These are phyloP conservation scores for Coregonus clupeaformis DNA, from an alignment of 2,113 vertebrate species.

Conservation along the genomic window DNA sequence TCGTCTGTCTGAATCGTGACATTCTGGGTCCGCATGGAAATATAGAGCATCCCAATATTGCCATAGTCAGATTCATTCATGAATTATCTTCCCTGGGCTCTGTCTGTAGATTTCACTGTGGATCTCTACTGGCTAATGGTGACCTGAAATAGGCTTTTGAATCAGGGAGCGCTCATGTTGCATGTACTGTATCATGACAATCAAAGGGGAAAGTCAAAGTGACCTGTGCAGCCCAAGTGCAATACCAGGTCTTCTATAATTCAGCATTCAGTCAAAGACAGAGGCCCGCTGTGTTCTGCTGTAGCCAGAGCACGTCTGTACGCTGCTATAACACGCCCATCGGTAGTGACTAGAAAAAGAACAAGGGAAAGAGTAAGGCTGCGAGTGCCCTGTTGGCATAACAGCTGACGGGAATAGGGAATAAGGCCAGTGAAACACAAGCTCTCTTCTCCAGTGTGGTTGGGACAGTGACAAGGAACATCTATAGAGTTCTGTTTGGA, in stretches of 20 bases:
- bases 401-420: slow-evolving; percentile 24
- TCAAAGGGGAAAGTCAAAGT: slow-evolving; percentile 59
- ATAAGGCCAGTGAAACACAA: slow-evolving; percentile 32
- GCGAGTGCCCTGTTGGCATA: slow-evolving; percentile 12
- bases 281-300: slow-evolving; percentile 29
- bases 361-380: slow-evolving; percentile 15
- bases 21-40: not conserved
- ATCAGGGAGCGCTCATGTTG: slow-evolving; percentile 36
- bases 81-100: slow-evolving; percentile 37
- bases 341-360: slow-evolving; percentile 39
- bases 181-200: slow-evolving; percentile 63
- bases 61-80: slow-evolving; percentile 48
- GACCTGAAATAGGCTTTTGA: slow-evolving; percentile 58
- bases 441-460: not conserved
- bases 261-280: slow-evolving; percentile 58
- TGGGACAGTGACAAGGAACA: not conserved
- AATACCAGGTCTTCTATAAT: slow-evolving; percentile 70
- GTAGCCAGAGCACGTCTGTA: slow-evolving; percentile 21
- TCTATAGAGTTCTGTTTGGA: slow-evolving; percentile 9
- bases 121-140: slow-evolving; percentile 51
- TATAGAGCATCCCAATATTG: slow-evolving; percentile 48
- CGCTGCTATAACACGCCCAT: slow-evolving; percentile 18
- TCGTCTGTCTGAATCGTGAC: no score
- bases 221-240: slow-evolving; percentile 65
- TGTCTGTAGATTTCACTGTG: slow-evolving; percentile 62